Evolutionary conservation across 2,113 vertebrate species (phyloP).

Genomic region (Gambusia holbrooki): DNA sequence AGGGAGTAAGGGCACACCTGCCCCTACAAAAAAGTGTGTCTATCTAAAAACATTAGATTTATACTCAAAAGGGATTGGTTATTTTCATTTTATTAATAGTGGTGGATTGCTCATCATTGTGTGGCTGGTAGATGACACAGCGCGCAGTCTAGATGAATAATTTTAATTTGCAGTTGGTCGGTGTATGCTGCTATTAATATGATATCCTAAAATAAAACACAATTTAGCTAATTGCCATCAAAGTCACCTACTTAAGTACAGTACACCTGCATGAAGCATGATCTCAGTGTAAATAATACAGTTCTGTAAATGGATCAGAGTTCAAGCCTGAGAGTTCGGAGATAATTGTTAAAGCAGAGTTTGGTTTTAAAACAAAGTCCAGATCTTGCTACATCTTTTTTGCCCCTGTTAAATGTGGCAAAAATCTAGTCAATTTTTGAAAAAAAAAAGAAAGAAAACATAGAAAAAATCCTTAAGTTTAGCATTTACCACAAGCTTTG

Average conservation of each 20-base stretch:
- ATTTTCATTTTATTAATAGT: slow-evolving; percentile 53
- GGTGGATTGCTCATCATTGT: slow-evolving; percentile 37
- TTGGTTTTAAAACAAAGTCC: not conserved
- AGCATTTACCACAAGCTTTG: not conserved
- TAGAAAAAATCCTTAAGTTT: not conserved
- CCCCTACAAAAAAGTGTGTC: slow-evolving; percentile 67
- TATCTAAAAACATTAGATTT: slow-evolving; percentile 70
- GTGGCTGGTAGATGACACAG: slow-evolving; percentile 51
- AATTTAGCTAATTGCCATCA: not conserved
- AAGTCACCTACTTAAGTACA: not conserved
- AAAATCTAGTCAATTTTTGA: not conserved
- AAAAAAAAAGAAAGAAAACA: not conserved
- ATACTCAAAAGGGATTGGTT: slow-evolving; percentile 64
- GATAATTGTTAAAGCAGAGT: not conserved
- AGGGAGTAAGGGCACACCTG: slow-evolving; percentile 73
- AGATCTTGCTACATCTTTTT: not conserved
- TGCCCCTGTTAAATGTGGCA: not conserved
- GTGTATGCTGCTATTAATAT: slow-evolving; percentile 8
- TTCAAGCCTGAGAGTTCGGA: not conserved
- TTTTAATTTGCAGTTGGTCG: slow-evolving; percentile 49
- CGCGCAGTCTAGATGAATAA: slow-evolving; percentile 52
- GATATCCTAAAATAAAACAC: not conserved
- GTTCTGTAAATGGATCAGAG: not conserved
- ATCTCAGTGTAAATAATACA: not conserved
- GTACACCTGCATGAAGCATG: not conserved